Conservation (phyloP, 2,797 vertebrate species). For the Xiphophorus birchmanni region DNA sequence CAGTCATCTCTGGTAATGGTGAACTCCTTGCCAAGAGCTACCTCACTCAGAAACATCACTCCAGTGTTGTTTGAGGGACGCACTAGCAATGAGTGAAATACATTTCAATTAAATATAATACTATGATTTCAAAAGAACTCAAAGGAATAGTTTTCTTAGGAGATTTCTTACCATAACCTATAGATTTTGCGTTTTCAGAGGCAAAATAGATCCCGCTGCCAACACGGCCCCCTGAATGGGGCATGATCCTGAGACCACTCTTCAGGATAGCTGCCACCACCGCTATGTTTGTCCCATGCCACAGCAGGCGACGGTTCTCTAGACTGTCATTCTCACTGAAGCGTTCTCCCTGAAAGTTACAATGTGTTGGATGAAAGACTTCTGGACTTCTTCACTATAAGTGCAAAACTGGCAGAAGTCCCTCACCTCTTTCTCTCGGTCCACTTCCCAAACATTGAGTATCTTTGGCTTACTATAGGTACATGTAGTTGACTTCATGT, state of each 20-base stretch:
- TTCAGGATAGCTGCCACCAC: constrained; percentile 91
- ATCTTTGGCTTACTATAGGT: constrained; percentile 45
- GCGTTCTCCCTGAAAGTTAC: constrained; percentile 74
- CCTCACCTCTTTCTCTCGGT: constrained; percentile 86
- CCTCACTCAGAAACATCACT: constrained; percentile 93
- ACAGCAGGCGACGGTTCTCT: constrained; percentile 89
- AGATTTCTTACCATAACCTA: constrained; percentile 83
- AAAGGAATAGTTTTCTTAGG: not conserved
- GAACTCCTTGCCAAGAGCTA: constrained; percentile 86
- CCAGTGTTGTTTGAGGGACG: constrained; percentile 70
- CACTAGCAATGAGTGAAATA: constrained; percentile 73
- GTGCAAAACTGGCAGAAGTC: not conserved
- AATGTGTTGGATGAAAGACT: constrained; percentile 11
- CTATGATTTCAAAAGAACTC: not conserved
- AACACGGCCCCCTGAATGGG: constrained; percentile 89
- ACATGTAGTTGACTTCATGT: constrained; percentile 78
- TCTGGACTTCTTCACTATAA: not conserved
- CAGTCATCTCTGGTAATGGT: constrained; percentile 74
- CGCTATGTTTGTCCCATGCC: constrained; percentile 92
- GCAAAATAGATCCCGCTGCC: constrained; percentile 94
- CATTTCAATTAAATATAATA: not conserved
- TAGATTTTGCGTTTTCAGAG: constrained; percentile 91
- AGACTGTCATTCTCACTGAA: constrained; percentile 81
- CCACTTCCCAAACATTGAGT: constrained; percentile 86
- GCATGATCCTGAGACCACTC: constrained; percentile 93